Evolutionary conservation across 2,797 vertebrate genomes (phyloP), one percentile per base, ranked within the genome.

Genomic region (Morus bassanus): DNA sequence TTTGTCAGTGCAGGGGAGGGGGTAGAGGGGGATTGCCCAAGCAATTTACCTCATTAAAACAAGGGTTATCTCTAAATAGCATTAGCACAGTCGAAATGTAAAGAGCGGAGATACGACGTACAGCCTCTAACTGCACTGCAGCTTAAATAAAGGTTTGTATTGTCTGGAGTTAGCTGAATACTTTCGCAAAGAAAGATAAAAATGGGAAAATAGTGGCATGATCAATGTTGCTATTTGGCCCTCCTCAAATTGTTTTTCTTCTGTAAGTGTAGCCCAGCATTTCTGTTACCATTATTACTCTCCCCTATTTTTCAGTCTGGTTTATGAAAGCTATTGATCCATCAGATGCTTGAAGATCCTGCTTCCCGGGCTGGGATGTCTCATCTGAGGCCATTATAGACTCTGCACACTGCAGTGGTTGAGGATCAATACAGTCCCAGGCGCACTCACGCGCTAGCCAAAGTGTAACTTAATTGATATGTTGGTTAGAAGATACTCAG

Each of bases 261-360:
- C 64, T 85, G 88, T 90, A 93, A 96, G 93, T 79, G 93, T 83
- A 95, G 76, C 80, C 80, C 86, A 85, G 89, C 89, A 53, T 82
- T 91, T 77, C n/a, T 93, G 37, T 85, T 91, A 69, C 93, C 91
- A 48, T 96, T 95, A 97, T 94, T 95, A 91, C 90, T 89, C 75
- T 93, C 72, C 90, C 57, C 75, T 94, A 95, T 97, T 96, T 97
- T 97, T 97, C 96, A 97, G 91, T 97, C 97, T 96, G 93, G 88
- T 85, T 96, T 96, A 96, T 95, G 97, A 97, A 96, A 96, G 95
- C 74, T 97, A 97, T 97, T 97, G 96, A 97, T 96, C 96, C 89
- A 89, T 56, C 80, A 81, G 95, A 63, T 76, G 91, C 94, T 96
- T 11, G 19, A 94, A 78, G 90, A 90, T 67, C 94, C 70, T 56